These are phyloP conservation scores for Luehdorfia chinensis DNA, from an alignment of 1,140 invertebrate species.

Conservation along the genomic window DNA sequence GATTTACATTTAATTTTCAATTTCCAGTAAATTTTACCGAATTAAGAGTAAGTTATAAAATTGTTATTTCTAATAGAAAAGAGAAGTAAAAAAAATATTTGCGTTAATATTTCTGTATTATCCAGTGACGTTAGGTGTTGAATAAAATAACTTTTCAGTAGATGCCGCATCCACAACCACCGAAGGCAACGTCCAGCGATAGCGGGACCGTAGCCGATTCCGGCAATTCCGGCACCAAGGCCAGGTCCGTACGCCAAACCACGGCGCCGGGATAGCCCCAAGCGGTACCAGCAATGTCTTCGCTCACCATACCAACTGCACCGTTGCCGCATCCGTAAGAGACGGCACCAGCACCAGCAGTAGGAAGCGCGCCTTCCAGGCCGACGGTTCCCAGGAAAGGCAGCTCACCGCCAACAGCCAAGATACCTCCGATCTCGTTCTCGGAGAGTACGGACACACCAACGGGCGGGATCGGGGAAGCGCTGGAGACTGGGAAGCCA, in stretches of 20 bases:
- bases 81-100: too few relatives aligned
- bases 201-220: not conserved
- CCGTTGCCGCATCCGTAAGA: slow-evolving; percentile 38
- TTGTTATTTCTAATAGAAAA: too few relatives aligned
- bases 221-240: not conserved
- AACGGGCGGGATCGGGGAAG: slow-evolving; percentile 33
- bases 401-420: slow-evolving; percentile 3
- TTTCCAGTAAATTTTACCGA: too few relatives aligned
- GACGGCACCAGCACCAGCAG: slow-evolving; percentile 34
- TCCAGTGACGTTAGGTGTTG: too few relatives aligned
- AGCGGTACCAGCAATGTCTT: slow-evolving; percentile 17
- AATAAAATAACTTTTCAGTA: not conserved
- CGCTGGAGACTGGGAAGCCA: slow-evolving; percentile 29
- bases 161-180: slow-evolving; percentile 4
- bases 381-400: slow-evolving; percentile 6
- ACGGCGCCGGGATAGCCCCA: not conserved
- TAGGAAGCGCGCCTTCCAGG: slow-evolving; percentile 19
- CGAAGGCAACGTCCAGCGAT: not conserved
- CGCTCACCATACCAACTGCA: slow-evolving; percentile 30
- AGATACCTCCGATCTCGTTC: slow-evolving; percentile 10
- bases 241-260: not conserved
- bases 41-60: too few relatives aligned
- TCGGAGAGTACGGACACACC: slow-evolving; percentile 33
- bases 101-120: too few relatives aligned
- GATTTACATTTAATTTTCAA: too few relatives aligned